Evolutionary conservation across 2,888 invertebrate species (phyloP), one percentile per base, ranked within the genome.

Genomic region (Dione juno): DNA sequence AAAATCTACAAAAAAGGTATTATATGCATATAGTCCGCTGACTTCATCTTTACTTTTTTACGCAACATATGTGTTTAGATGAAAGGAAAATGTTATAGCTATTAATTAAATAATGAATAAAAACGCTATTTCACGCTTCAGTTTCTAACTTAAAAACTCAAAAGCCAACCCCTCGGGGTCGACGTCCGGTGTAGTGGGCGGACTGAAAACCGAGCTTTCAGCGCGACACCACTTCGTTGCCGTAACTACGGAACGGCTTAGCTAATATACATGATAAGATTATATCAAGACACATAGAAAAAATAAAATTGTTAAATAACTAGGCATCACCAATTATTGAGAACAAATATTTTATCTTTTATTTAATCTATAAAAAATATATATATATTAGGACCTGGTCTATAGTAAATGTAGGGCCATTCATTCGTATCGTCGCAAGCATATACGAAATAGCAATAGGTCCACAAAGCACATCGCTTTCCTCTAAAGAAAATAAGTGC

Each of bases 151-250:
- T 61, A 21, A 69, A 63, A 69, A 66, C 71, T 69, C 14, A 71
- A 79, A 70, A 66, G 59, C 65, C 81, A 82, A 83, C 86, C 87
- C 87, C 81, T 79, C 77, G 82, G 82, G 91, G 89, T 91, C 88
- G 85, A 81, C 85, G 90, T 78, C 85, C 90, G 80, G 70, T 85
- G 84, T 76, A 91, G 90, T 88, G 89, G 89, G 87, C 87, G 85
- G 88, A 79, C 89, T 89, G 88, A 88, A 81, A 86, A 85, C 82
- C 77, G 78, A 77, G 83, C 86, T 84, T 88, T 85, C 86, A 87
- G 84, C 82, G 82, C 84, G 85, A 83, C 86, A 82, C 70, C 86
- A 76, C 76, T 72, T 69, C 66, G 72, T 72, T 72, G 67, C 63
- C 45, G 58, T 54, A 52, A 61, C 67, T 65, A 58, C 52, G 71